Evolutionary conservation across 2,113 vertebrate genomes (phyloP), one percentile per base, ranked within the genome.

Genomic region (Potamarius usumacintae): DNA sequence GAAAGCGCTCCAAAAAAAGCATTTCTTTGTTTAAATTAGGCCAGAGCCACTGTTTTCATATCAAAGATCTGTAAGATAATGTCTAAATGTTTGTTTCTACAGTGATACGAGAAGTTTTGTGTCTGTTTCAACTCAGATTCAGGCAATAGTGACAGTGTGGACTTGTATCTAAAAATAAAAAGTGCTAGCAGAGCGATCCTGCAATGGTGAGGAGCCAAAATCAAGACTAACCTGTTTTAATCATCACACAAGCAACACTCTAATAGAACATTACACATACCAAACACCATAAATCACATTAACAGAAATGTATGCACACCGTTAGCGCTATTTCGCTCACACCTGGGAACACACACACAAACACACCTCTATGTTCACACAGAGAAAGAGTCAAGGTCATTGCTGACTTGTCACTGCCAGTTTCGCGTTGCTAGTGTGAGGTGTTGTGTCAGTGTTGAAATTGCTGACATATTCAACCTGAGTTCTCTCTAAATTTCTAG

Each of bases 11-110:
- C 48, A 52, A 52, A 27, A 55, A 79, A 79, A 79, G 8, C 52
- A 55, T 79, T 57, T 78, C 60, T 55, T 80, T 86, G 76, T 86
- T 79, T 79, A 86, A 63, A 69, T 50, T 25, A 78, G 20, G 50
- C 25, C 34, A 8, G 63, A 81, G 50, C 30, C 76, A 48, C 62
- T 80, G 77, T 80, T 86, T 81, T 65, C 52, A 20, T 57, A 81
- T 81, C 52, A 71, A 86, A 86, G 18, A 81, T 81, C 27, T 25
- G 62, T 25, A 62, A 42, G 20, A 14, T 67, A 79, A 65, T 65
- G n/a, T 4, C n/a, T 79, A 65, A 86, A n/a, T 71, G 62, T 69
- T 53, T 81, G 52, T 69, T 57, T 69, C 22, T 17, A n/a, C 50
- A 55, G 10, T 57, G 20, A 50, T 65, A 27, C 15, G n/a, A 55